Conservation (phyloP, 1,140 invertebrate genomes). For the Parapsyche elsis region DNA sequence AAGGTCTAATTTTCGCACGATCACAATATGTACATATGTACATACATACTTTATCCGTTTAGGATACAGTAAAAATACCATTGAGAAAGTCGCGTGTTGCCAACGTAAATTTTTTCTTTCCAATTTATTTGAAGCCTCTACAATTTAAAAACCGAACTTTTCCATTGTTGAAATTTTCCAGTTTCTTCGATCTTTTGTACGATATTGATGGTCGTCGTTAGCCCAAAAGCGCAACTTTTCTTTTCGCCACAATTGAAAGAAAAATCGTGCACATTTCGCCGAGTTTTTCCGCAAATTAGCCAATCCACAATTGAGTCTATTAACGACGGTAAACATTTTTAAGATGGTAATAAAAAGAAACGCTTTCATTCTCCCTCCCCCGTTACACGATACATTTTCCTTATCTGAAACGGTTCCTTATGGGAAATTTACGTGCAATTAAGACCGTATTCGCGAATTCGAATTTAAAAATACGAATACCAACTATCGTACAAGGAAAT, state of each 20-base stretch:
- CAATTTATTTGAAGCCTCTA: neutral
- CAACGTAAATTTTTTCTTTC: neutral
- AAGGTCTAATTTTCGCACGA: too few relatives aligned
- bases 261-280: neutral
- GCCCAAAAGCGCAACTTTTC: neutral
- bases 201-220: slow-evolving; percentile 20
- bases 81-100: too few relatives aligned
- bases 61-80: neutral
- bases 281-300: neutral
- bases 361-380: too few relatives aligned
- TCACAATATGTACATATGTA: neutral
- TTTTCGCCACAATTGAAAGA: slow-evolving; percentile 11
- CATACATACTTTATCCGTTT: neutral
- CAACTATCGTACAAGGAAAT: too few relatives aligned
- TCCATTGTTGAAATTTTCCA: neutral
- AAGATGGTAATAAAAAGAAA: too few relatives aligned
- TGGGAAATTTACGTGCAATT: neutral
- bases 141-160: neutral
- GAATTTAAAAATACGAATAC: too few relatives aligned
- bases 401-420: neutral
- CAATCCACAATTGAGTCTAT: neutral
- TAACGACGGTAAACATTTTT: neutral
- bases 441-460: too few relatives aligned
- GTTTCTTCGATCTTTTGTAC: slow-evolving; percentile 18
- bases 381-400: too few relatives aligned